A percentile compares a stretch with the other conserved stretches of the same genome.
Evolutionary conservation across 2,113 vertebrate genomes (phyloP).

Genomic region (Campylomormyrus tamandua): DNA sequence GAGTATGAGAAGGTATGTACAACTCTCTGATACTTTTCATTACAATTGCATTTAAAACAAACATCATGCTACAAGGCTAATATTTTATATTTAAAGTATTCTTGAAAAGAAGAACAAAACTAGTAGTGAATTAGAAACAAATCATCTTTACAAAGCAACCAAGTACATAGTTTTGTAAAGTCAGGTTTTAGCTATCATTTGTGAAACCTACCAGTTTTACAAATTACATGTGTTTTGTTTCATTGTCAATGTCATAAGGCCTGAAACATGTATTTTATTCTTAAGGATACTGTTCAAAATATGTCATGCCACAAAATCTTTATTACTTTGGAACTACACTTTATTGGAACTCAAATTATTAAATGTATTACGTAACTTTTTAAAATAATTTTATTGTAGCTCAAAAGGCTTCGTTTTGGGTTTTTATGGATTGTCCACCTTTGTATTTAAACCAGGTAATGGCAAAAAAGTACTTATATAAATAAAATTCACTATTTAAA

Average conservation of each 20-base stretch:
- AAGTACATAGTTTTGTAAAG: background rate
- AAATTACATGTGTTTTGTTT: background rate
- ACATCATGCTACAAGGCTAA: background rate
- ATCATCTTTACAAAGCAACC: background rate
- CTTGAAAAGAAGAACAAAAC: background rate
- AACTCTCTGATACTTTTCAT: background rate
- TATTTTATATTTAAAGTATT: background rate
- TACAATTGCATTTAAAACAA: background rate
- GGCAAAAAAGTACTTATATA: background rate
- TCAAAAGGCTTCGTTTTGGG: background rate
- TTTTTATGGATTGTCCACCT: background rate
- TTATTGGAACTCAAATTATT: background rate
- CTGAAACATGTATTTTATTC: background rate
- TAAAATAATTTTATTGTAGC: background rate
- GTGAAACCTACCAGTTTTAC: background rate
- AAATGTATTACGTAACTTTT: background rate
- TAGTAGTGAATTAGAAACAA: background rate
- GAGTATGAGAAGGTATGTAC: background rate
- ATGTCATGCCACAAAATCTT: background rate
- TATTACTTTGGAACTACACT: background rate
- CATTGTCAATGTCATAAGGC: background rate
- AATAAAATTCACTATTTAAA: background rate
- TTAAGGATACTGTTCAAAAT: background rate
- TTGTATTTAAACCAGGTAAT: background rate
- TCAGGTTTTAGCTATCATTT: background rate